Evolutionary conservation across 2,113 vertebrate genomes (phyloP).

Genomic region (Spheniscus mendiculus): DNA sequence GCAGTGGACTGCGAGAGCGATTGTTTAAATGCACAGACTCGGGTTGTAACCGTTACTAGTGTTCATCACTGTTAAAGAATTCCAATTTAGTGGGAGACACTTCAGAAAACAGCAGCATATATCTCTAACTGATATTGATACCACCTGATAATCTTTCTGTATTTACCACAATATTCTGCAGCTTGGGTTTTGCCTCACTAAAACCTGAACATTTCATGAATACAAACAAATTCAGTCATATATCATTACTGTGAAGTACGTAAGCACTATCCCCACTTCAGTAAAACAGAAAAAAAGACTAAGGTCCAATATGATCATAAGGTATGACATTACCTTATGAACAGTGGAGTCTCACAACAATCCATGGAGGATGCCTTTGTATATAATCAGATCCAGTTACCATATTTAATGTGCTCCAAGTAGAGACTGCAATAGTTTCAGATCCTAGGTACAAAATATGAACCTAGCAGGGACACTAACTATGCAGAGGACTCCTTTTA

Average conservation of each 20-base stretch:
- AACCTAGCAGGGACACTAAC: neutral
- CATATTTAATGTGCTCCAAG: neutral
- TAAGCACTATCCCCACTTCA: neutral
- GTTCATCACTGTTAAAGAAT: neutral
- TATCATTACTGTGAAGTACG: neutral
- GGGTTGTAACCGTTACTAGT: neutral
- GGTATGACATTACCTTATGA: neutral
- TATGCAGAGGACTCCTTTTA: neutral
- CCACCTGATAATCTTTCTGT: neutral
- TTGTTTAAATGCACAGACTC: neutral
- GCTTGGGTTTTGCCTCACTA: neutral
- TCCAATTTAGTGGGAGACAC: neutral
- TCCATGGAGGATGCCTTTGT: neutral
- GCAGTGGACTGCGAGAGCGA: rapidly evolving
- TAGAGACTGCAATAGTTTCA: neutral
- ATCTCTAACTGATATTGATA: neutral
- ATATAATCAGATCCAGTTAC: neutral
- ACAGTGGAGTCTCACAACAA: neutral
- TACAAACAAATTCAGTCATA: neutral
- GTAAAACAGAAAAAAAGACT: neutral
- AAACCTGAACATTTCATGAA: neutral
- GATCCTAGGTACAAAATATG: neutral
- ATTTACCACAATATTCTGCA: neutral
- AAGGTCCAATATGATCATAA: neutral
- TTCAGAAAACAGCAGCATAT: neutral